A percentile compares a stretch with the other conserved stretches of the same genome.
phyloP scores from a whole-genome alignment of 1,140 invertebrate species.

The Homalodisca vitripennis region DNA sequence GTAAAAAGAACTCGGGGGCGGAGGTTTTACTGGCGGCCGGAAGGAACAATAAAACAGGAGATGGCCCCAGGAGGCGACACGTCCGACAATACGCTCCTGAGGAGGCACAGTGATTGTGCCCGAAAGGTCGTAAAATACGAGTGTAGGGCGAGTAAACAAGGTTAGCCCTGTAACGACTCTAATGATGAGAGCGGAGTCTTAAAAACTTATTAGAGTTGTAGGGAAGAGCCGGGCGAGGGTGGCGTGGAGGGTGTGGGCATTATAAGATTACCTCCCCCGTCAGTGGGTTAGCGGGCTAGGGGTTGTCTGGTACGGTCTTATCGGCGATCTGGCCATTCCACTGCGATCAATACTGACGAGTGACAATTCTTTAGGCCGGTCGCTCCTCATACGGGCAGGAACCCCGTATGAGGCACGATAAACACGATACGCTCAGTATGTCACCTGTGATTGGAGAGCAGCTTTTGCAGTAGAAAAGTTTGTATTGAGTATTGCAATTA shows the following conservation, averaged over 20 bases:
- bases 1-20: slow-evolving; percentile 3
- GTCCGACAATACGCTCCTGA: too few relatives aligned
- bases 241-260: background rate
- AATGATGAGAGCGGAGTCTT: slow-evolving; percentile 20
- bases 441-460: too few relatives aligned
- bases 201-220: slow-evolving; percentile 25
- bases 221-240: background rate
- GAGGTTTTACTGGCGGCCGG: slow-evolving; percentile 11
- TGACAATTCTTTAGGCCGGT: too few relatives aligned
- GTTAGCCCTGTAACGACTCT: background rate
- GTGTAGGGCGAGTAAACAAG: slow-evolving; percentile 14
- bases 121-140: slow-evolving; percentile 18
- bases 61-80: background rate
- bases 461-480: too few relatives aligned
- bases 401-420: too few relatives aligned
- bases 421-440: too few relatives aligned
- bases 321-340: too few relatives aligned
- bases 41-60: slow-evolving; percentile 13
- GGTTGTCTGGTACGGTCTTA: too few relatives aligned
- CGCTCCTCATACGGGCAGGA: too few relatives aligned
- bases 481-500: too few relatives aligned
- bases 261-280: slow-evolving; percentile 13
- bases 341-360: too few relatives aligned
- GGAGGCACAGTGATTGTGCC: slow-evolving; percentile 18
- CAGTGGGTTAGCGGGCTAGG: slow-evolving; percentile 25